phyloP scores from a whole-genome alignment of 2,888 invertebrate genomes.

The Aporophyla lueneburgensis region DNA sequence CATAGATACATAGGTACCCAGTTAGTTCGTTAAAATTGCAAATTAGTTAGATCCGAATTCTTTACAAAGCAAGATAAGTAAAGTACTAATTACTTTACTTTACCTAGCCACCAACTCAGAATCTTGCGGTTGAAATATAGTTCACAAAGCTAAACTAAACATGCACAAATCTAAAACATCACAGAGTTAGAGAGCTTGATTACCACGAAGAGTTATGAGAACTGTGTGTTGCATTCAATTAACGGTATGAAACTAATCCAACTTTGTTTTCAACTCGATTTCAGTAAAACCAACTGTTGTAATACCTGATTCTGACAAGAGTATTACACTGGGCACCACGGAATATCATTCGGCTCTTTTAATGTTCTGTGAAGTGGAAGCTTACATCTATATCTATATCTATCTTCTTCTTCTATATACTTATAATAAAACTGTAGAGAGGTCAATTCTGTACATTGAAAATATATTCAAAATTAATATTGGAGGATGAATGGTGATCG shows the following conservation, averaged over 20 bases:
- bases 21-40: neutral
- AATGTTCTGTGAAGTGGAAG: neutral
- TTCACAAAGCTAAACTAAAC: neutral
- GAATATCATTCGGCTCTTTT: neutral
- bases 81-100: neutral
- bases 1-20: neutral
- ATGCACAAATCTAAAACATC: neutral
- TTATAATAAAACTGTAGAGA: no score
- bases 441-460: no score
- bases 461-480: no score
- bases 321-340: neutral
- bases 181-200: neutral
- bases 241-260: slow-evolving; percentile 15
- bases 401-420: no score
- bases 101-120: neutral
- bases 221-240: slow-evolving; percentile 10
- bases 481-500: no score
- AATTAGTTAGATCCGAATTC: neutral
- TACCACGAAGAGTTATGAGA: neutral
- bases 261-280: slow-evolving; percentile 16
- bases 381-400: no score
- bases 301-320: neutral
- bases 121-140: neutral
- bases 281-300: neutral
- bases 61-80: neutral